Evolutionary conservation across 2,113 vertebrate species (phyloP).

Genomic region (Microcebus jonahi): DNA sequence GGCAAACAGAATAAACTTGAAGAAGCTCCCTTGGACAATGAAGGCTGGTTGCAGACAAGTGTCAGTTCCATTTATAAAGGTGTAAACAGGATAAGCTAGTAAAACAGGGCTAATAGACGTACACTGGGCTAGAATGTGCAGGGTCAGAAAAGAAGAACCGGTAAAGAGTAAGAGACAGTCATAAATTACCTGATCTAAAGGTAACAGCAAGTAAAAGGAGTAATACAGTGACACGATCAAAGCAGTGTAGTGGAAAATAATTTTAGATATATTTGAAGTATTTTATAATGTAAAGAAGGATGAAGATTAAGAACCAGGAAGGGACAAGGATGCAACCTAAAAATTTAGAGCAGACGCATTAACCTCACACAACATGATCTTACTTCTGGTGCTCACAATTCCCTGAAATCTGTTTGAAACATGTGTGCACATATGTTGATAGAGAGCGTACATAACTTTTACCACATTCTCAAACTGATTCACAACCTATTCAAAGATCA

Average conservation of each 20-base stretch:
- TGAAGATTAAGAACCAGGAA: background rate
- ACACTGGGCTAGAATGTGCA: background rate
- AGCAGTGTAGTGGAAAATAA: background rate
- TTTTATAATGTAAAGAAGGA: background rate
- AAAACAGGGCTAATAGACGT: background rate
- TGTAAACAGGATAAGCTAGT: background rate
- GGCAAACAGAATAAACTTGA: background rate
- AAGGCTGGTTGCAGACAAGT: background rate
- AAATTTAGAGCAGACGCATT: background rate
- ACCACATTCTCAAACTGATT: slow-evolving; percentile 2
- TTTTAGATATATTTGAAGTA: background rate
- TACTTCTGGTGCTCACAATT: background rate
- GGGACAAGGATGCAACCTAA: background rate
- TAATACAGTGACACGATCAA: background rate
- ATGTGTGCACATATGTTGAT: background rate
- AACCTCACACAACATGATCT: background rate
- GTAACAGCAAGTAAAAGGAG: background rate
- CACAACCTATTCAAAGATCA: background rate
- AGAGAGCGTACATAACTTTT: background rate
- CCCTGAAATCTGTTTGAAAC: background rate
- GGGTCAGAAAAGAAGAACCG: background rate
- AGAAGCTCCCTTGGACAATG: background rate
- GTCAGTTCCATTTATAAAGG: background rate
- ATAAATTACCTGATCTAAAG: background rate
- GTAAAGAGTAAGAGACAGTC: background rate